Percentiles rank a stretch among this genome's conserved stretches.
Evolutionary conservation across 2,113 vertebrate genomes (phyloP).

Genomic region (Etheostoma cragini): DNA sequence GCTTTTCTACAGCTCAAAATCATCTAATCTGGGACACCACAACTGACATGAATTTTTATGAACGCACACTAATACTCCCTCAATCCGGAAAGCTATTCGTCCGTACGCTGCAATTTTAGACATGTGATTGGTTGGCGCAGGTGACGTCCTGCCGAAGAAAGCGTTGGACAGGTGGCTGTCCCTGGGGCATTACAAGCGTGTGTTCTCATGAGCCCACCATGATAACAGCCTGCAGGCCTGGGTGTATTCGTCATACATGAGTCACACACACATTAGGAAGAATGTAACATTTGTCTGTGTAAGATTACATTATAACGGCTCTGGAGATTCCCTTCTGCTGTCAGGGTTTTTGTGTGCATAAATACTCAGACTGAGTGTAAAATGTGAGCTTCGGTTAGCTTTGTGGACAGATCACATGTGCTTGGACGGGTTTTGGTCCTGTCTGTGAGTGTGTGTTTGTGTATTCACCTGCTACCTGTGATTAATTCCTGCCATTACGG

Average conservation of each 20-base stretch:
- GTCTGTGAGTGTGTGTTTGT: slow-evolving; percentile 43
- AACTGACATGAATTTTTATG: slow-evolving; percentile 58
- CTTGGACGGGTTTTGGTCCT: background rate
- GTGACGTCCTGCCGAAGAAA: slow-evolving; percentile 17
- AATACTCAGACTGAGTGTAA: slow-evolving; percentile 29
- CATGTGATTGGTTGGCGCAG: slow-evolving; percentile 40
- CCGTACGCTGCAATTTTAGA: background rate
- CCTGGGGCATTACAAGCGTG: slow-evolving; percentile 49
- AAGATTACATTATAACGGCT: slow-evolving; percentile 50
- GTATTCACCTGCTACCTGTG: slow-evolving; percentile 59
- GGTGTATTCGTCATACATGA: slow-evolving; percentile 63
- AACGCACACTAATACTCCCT: slow-evolving; percentile 41
- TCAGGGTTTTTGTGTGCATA: slow-evolving; percentile 31
- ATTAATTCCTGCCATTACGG: slow-evolving; percentile 68
- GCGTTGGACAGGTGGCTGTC: slow-evolving; percentile 52
- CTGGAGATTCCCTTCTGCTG: slow-evolving; percentile 52
- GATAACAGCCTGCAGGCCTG: slow-evolving; percentile 48
- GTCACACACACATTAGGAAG: slow-evolving; percentile 59
- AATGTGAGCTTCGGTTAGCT: slow-evolving; percentile 33
- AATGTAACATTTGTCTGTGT: slow-evolving; percentile 55
- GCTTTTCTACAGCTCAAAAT: slow-evolving; percentile 50
- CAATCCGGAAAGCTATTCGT: slow-evolving; percentile 58
- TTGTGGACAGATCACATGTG: slow-evolving; percentile 30
- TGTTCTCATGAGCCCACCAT: slow-evolving; percentile 57
- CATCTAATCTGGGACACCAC: slow-evolving; percentile 61